A percentile compares a stretch with the other conserved stretches of the same genome.
phyloP scores from a whole-genome alignment of 2,888 invertebrate genomes.

The Watsonalla binaria region DNA sequence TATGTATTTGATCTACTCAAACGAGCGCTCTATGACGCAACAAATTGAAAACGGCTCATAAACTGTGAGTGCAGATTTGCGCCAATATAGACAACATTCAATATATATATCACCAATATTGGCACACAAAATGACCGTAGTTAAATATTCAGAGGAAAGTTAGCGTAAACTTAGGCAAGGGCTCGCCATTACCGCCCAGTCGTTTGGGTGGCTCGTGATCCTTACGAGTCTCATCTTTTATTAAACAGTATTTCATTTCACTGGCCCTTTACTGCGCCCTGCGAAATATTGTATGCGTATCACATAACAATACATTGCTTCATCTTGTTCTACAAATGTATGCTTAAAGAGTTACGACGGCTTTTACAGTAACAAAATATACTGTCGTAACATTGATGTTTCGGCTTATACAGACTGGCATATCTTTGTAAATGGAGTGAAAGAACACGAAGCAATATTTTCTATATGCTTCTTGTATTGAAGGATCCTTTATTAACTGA shows the following conservation, averaged over 20 bases:
- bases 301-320: not conserved
- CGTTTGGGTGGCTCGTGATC: conserved; percentile 31
- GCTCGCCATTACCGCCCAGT: conserved; percentile 40
- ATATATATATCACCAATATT: conserved; percentile 9
- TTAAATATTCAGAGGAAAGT: conserved; percentile 60
- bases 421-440: no score
- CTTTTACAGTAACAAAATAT: no score
- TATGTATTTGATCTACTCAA: not conserved
- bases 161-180: conserved; percentile 44
- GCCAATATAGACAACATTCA: not conserved
- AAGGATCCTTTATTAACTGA: no score
- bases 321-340: no score
- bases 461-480: no score
- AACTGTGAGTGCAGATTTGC: not conserved
- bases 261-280: conserved; percentile 12
- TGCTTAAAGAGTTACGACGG: no score
- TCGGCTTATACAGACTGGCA: no score
- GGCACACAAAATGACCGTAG: conserved; percentile 38
- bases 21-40: not conserved
- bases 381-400: no score
- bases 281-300: not conserved
- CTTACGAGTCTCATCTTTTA: conserved; percentile 47
- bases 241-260: conserved; percentile 45
- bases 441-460: no score
- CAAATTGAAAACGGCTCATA: not conserved